Base-by-base conservation (phyloP, 2,888 invertebrate genomes). In the Nomada goodeniana region DNA sequence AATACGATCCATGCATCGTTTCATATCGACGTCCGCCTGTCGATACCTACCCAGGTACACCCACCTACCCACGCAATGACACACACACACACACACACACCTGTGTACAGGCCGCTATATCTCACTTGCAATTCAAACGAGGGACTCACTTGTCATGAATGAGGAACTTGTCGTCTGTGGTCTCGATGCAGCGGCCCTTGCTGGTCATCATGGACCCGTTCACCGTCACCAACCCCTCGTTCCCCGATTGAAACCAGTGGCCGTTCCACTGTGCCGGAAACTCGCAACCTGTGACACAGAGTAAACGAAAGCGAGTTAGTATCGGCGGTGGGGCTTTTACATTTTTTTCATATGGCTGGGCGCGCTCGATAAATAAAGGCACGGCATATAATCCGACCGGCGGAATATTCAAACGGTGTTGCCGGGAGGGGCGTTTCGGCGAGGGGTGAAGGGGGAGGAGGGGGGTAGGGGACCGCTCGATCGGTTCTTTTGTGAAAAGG, bases 231-330 rank as follows among this genome's bases (percentile, higher is more conserved):
- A 92, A 89, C 71, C 91, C 91, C 73, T 90, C 89, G 64, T 92
- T 92, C 57, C 94, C 94, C 57, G 94, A 94, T 89, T 94, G 94
- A 88, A 94, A 94, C 94, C 94, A 94, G 53, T 91, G 90, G 29
- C 94, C 94, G 81, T 93, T 91, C 94, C 94, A 94, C 76, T 92
- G 90, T 63, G 87, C 89, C 63, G 94, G 94, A 85, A 94, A 94
- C 80, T 91, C 90, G 88, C 94, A 94, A 20, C 88, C 91, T 92
- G 91, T 2, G 90, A 92, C 73, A 80, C 42, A 71, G 44, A 77
- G 50, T 26, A 57, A 15, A 23, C 2, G 23, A n/a, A 15, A 20
- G 13, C 52, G 53, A 23, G 42, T 26, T 18, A 42, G 52, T n/a
- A 36, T 15, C 0, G 36, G 52, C 10, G 26, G 63, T 53, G 29